Evolutionary conservation across 2,113 vertebrate genomes (phyloP).

Genomic region (Cinclus mexicanus): DNA sequence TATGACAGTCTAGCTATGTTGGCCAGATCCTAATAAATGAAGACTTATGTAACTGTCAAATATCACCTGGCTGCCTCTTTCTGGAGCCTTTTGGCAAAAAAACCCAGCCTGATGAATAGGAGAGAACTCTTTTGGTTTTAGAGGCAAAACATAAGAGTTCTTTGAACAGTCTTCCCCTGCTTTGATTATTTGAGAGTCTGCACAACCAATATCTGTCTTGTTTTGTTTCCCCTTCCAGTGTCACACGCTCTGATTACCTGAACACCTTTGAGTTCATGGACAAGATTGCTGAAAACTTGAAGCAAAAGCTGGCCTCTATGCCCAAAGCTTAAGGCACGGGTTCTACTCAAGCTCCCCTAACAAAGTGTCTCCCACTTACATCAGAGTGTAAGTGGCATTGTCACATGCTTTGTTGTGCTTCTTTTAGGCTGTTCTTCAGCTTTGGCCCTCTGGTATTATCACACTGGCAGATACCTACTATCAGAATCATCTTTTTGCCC

Average conservation of each 20-base stretch:
- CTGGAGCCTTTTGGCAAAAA: neutral
- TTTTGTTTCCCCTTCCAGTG: conserved; percentile 67
- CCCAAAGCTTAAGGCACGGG: conserved; percentile 83
- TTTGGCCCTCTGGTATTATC: neutral
- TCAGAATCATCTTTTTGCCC: neutral
- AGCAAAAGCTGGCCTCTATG: conserved; percentile 81
- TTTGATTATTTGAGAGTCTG: neutral
- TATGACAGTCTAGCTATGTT: neutral
- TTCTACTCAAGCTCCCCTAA: neutral
- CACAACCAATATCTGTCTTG: neutral
- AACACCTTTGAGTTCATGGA: conserved; percentile 98
- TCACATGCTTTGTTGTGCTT: conserved; percentile 36
- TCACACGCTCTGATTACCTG: conserved; percentile 89
- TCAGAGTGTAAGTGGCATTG: neutral
- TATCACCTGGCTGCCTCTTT: neutral
- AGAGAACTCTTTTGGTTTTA: neutral
- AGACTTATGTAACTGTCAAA: neutral
- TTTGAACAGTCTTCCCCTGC: neutral
- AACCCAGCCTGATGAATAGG: neutral
- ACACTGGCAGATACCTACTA: neutral
- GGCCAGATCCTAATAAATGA: neutral
- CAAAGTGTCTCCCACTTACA: neutral
- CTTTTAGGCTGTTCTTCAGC: conserved; percentile 1
- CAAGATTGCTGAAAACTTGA: conserved; percentile 94
- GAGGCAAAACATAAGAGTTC: neutral